Evolutionary conservation across 2,113 vertebrate species (phyloP), one percentile per base, ranked within the genome.

Genomic region (Semnornis frantzii): DNA sequence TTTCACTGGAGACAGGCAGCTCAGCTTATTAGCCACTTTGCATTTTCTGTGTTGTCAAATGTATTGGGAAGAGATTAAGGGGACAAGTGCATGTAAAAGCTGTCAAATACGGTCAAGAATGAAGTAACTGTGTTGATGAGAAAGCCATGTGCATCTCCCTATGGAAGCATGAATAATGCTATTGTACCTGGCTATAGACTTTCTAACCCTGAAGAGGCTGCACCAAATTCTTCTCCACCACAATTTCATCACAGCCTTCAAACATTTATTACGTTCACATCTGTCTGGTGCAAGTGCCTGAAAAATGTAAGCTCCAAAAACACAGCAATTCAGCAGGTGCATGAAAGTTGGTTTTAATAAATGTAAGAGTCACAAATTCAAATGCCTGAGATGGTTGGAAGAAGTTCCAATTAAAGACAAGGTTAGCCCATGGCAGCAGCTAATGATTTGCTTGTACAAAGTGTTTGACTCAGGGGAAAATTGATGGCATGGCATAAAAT

Each of bases 1-100:
- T 78, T 86, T 94, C 96, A 96, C 81, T 94, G 82, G 93, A 97
- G 97, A 92, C 95, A 94, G 39, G 39, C 44, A 81, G 31, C 92
- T 90, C 79, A 90, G 68, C 75, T 92, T 94, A 92, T 85, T 71
- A 93, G 44, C 44, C 44, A 46, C 44, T 15, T 37, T 10, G 37
- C 37, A 37, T 37, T 37, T 39, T 39, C 37, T 39, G 9, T 11
- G 11, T 91, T 88, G 90, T 78, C 90, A 95, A 85, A 96, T 91
- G 69, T 75, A 93, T 57, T 76, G 74, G 44, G 79, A 97, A 92
- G 80, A 88, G 64, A 55, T 42, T 77, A 82, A 42, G 52, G 57
- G 18, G 25, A 55, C 23, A 90, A 81, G 10, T 62, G 39, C 39
- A 34, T 21, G 37, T 66, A 74, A 86, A 94, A 93, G 48, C 73